Base-by-base conservation (phyloP, 2,113 vertebrate genomes). In the Nannobrachium achirus region DNA sequence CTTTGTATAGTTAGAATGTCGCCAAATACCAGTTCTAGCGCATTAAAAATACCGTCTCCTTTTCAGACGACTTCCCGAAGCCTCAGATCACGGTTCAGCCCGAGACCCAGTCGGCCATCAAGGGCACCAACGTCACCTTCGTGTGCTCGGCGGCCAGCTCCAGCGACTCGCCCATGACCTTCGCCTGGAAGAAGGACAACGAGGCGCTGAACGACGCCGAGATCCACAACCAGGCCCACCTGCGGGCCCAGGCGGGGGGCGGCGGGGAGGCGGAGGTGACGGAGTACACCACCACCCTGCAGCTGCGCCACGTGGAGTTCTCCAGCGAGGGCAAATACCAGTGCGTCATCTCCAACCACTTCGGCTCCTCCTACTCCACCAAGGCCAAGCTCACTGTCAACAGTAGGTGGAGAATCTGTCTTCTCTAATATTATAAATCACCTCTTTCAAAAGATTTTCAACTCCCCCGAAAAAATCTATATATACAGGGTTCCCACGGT, bases 261-360 rank as follows among this genome's bases (percentile, higher is more conserved):
- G 93, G 0, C 93, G 41, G 73, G 1, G 89, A 90, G 61, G 78
- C 86, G 0, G 89, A 96, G 53, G 94, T 98, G 85, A 98, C 98
- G 25, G 96, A 98, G 81, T 98, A 99, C 16, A 99, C 96, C 5
- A 98, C 95, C 75, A 95, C 95, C 0, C 92, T 99, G 40, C 92
- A 93, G 50, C 94, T 99, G 8, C 94, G 80, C n/a, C 84, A 86
- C 0, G 96, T 99, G 39, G 94, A 95, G 13, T 99, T 98, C 74
- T 83, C 91, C 89, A 96, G 91, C 1, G 96, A 99, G 83, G 98
- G 98, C 38, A 96, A 92, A 81, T 99, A 98, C 78, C 98, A 99
- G 75, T 99, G 98, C 20, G 96, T 99, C 84, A 98, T 99, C 93
- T 99, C 98, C 85, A 99, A 99, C 91, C 95, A 98, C 84, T 99